Evolutionary conservation across 2,113 vertebrate species (phyloP).

Genomic region (Salvelinus fontinalis): DNA sequence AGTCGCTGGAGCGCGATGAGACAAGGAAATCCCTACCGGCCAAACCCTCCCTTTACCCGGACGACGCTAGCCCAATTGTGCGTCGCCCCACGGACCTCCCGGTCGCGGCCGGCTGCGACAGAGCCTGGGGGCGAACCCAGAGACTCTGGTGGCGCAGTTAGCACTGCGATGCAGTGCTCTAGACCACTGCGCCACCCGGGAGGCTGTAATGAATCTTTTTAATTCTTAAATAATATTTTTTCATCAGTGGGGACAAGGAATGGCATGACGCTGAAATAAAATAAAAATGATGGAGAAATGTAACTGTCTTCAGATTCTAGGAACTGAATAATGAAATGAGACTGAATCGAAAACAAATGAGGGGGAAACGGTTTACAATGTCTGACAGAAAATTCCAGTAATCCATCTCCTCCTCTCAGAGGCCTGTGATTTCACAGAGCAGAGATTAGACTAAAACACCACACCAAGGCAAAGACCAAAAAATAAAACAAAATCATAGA

Average conservation of each 20-base stretch:
- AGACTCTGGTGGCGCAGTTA: too few species aligned
- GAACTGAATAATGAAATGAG: background rate
- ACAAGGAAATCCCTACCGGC: too few species aligned
- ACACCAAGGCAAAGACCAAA: conserved; percentile 13
- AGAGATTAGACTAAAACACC: conserved; percentile 9
- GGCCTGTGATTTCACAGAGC: conserved; percentile 32
- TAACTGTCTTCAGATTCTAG: background rate
- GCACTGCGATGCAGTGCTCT: too few species aligned
- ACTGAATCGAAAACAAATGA: background rate
- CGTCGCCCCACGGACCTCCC: too few species aligned
- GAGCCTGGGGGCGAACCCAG: too few species aligned
- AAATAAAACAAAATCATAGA: background rate
- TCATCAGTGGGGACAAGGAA: background rate
- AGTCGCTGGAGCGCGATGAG: too few species aligned
- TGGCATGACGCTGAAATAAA: background rate
- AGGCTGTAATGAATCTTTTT: background rate
- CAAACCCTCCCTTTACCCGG: too few species aligned
- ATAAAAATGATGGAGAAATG: background rate
- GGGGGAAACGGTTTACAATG: background rate
- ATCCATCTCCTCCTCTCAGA: conserved; percentile 7
- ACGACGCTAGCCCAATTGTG: too few species aligned
- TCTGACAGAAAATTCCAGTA: conserved; percentile 1
- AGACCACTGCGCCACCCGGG: too few species aligned
- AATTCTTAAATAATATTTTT: background rate
- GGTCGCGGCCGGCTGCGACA: too few species aligned